Evolutionary conservation across 2,888 invertebrate species (phyloP).

Genomic region (Tupiocoris notatus): DNA sequence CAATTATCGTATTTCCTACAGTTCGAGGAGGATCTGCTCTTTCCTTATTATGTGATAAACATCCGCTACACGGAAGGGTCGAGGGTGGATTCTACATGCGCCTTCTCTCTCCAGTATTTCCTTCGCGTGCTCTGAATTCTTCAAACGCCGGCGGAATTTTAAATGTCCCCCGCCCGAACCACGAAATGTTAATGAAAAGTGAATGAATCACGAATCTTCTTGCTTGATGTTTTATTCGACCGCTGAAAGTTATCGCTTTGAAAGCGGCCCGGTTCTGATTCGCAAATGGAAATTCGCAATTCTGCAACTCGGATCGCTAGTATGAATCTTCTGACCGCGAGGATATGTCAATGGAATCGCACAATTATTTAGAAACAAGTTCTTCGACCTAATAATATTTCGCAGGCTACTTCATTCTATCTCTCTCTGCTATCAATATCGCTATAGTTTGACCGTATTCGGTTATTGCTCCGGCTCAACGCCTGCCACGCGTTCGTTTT

Average conservation of each 20-base stretch:
- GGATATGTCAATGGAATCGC: no score
- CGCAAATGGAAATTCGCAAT: no score
- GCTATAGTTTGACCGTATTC: no score
- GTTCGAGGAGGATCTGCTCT: conserved; percentile 26
- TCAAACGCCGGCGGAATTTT: conserved; percentile 41
- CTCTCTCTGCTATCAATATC: no score
- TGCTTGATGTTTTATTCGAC: conserved; percentile 14
- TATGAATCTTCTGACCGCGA: no score
- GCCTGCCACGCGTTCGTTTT: not conserved
- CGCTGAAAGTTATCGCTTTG: conserved; percentile 8
- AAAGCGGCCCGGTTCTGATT: not conserved
- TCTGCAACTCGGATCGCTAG: no score
- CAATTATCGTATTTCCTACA: conserved; percentile 40
- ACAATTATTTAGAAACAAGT: no score
- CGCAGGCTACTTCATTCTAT: no score
- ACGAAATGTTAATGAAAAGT: conserved; percentile 37
- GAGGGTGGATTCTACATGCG: not conserved
- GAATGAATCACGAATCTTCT: conserved; percentile 30
- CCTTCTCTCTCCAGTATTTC: not conserved
- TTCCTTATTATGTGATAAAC: conserved; percentile 40
- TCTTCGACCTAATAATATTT: no score
- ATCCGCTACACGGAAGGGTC: conserved; percentile 22
- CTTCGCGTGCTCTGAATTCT: conserved; percentile 37
- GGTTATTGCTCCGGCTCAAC: not conserved
- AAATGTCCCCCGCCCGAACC: conserved; percentile 27